Evolutionary conservation across 2,113 vertebrate genomes (phyloP), one percentile per base, ranked within the genome.

Genomic region (Chroicocephalus ridibundus): DNA sequence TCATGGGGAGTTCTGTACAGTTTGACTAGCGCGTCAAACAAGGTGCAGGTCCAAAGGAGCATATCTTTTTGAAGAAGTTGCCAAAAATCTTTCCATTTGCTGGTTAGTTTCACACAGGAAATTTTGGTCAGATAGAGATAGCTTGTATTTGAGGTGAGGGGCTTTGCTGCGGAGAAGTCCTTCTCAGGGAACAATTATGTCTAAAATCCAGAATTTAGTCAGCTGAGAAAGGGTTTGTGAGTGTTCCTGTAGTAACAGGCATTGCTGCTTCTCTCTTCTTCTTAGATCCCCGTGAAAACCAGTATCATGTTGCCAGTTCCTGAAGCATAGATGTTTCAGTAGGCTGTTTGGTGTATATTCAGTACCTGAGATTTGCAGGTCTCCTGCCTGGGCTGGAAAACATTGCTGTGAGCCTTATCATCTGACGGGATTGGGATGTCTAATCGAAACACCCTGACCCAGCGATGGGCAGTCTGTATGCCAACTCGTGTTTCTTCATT

Each of bases 281-380:
- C 42, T 38, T 26, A 22, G 27, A 16, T 7, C 57, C 29, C 34
- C 0, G 0, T 26, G 5, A 52, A 71, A 58, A 71, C 7, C 3
- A 6, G 2, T 34, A 9, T 21, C 6, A 2, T 11, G 0, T 21
- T 51, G 47, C 38, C 55, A 2, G 49, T 60, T 70, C 11, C 4
- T 13, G 75, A 49, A 46, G 47, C 4, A 1, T 1, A 7, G 61
- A 4, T 36, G 26, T 42, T 26, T 42, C 27, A 1, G 38, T 10
- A 16, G 31, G 6, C 38, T 34, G 8, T 3, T 46, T 19, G 79
- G 64, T 16, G 1, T 46, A 2, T 32, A 40, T 17, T 66, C 64
- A 26, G 40, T 36, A 15, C 52, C 42, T 6, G 51, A 27, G 58
- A 4, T 27, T 44, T 36, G 42, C 36, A 31, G 25, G 20, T 72